A percentile compares a stretch with the other conserved stretches of the same genome.
These are phyloP conservation scores for Pocillopora meandrina DNA, from an alignment of 92 coral and sea anemone species.

Conservation along the genomic window DNA sequence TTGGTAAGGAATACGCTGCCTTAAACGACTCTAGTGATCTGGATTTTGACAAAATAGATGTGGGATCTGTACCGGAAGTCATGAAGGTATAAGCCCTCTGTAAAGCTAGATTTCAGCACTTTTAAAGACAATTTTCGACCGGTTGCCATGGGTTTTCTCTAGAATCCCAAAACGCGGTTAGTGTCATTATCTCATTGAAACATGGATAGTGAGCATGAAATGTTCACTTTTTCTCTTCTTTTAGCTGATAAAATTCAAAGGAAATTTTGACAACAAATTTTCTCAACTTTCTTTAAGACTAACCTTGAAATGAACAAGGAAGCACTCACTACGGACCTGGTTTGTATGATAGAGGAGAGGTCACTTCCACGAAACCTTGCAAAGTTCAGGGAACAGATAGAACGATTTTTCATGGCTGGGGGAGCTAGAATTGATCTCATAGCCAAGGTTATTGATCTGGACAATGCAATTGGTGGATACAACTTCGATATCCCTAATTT, in stretches of 20 bases:
- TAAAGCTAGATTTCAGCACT: not conserved
- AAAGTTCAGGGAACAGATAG: slow-evolving; percentile 40
- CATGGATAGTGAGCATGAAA: too few relatives aligned
- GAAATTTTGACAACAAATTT: too few relatives aligned
- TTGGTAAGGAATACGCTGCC: slow-evolving; percentile 40
- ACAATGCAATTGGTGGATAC: slow-evolving; percentile 39
- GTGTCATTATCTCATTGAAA: too few relatives aligned
- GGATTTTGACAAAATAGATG: slow-evolving; percentile 43
- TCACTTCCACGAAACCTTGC: not conserved
- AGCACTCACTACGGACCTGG: slow-evolving; percentile 24
- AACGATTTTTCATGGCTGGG: slow-evolving; percentile 35
- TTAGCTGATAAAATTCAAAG: too few relatives aligned
- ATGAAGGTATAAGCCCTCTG: slow-evolving; percentile 33
- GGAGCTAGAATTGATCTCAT: slow-evolving; percentile 41
- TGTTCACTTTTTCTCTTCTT: too few relatives aligned
- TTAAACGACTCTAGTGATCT: slow-evolving; percentile 39
- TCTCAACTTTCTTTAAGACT: not conserved
- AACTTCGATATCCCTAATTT: slow-evolving; percentile 36
- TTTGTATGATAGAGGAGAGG: slow-evolving; percentile 21
- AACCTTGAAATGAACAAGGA: slow-evolving; percentile 46
- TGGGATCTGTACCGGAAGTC: slow-evolving; percentile 48
- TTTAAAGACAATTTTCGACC: not conserved
- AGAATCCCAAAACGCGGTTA: too few relatives aligned
- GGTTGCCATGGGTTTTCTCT: too few relatives aligned
- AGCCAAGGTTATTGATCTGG: slow-evolving; percentile 43